A percentile compares a stretch with the other conserved stretches of the same genome.
phyloP scores from a whole-genome alignment of 2,113 vertebrate genomes.

The Cervus canadensis region DNA sequence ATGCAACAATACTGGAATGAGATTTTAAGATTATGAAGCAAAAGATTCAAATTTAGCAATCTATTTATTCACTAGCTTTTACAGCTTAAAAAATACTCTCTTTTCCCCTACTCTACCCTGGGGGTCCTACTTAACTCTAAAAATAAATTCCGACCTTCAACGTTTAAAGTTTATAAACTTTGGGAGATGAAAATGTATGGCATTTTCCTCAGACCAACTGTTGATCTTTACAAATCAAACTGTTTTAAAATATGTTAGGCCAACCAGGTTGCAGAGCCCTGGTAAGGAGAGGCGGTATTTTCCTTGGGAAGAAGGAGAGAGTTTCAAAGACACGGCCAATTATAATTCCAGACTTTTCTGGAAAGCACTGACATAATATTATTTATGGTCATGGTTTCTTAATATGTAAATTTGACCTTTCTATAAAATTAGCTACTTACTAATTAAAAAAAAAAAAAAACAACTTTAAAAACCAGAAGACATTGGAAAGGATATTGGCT shows the following conservation, averaged over 20 bases:
- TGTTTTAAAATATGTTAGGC: conserved; percentile 1
- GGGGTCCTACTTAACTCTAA: not conserved
- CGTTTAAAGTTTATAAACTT: not conserved
- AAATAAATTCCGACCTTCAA: not conserved
- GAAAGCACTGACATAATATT: not conserved
- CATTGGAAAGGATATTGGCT: not conserved
- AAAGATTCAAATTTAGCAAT: not conserved
- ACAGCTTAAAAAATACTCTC: not conserved
- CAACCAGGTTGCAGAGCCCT: not conserved
- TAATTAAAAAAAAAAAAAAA: not conserved
- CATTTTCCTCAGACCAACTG: not conserved
- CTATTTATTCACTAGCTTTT: not conserved
- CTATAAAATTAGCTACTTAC: not conserved
- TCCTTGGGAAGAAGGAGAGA: not conserved
- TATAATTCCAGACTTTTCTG: not conserved
- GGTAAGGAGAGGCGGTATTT: not conserved
- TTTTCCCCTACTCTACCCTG: not conserved
- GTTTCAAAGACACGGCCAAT: not conserved
- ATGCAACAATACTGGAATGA: not conserved
- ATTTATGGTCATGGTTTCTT: not conserved
- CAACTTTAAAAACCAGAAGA: not conserved
- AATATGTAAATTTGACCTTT: not conserved
- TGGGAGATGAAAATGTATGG: not conserved
- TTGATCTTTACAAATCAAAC: not conserved
- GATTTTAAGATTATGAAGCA: not conserved